Conservation (phyloP, 2,113 vertebrate species). For the Cathartes aura region DNA sequence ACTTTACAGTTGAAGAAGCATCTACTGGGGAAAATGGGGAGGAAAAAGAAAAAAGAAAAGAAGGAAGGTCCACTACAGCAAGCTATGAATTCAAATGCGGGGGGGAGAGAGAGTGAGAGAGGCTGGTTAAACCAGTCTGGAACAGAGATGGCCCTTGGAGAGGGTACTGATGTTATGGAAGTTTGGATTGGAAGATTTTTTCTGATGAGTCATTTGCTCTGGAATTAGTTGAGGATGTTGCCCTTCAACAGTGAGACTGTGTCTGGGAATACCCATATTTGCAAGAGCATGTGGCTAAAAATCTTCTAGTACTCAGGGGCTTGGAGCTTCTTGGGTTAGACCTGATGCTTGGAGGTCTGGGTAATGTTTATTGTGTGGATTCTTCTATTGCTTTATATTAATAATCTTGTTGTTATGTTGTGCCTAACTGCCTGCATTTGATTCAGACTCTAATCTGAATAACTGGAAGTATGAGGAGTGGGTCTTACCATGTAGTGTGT, state of each 20-base stretch:
- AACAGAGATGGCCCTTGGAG: not conserved
- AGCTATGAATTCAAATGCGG: not conserved
- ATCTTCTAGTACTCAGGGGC: not conserved
- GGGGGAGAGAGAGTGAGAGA: not conserved
- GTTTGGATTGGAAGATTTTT: not conserved
- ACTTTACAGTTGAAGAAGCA: not conserved
- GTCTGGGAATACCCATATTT: not conserved
- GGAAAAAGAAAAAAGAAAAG: not conserved
- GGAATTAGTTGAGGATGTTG: conserved; percentile 10
- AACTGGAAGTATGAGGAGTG: not conserved
- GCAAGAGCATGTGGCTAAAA: not conserved
- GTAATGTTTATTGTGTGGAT: not conserved
- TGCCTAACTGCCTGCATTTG: not conserved
- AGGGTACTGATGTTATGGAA: not conserved
- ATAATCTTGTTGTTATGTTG: not conserved
- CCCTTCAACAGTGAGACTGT: not conserved
- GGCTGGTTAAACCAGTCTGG: not conserved
- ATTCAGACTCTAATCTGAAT: not conserved
- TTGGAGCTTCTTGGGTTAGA: not conserved
- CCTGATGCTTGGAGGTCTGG: not conserved
- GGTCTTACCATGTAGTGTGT: not conserved
- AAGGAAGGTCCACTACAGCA: not conserved
- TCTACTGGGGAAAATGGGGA: not conserved
- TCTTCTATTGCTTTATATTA: not conserved
- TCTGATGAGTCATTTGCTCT: not conserved